A percentile compares a stretch with the other conserved stretches of the same genome.
These are phyloP conservation scores for Caerostris extrusa DNA, from an alignment of 1,140 invertebrate species.

Conservation along the genomic window DNA sequence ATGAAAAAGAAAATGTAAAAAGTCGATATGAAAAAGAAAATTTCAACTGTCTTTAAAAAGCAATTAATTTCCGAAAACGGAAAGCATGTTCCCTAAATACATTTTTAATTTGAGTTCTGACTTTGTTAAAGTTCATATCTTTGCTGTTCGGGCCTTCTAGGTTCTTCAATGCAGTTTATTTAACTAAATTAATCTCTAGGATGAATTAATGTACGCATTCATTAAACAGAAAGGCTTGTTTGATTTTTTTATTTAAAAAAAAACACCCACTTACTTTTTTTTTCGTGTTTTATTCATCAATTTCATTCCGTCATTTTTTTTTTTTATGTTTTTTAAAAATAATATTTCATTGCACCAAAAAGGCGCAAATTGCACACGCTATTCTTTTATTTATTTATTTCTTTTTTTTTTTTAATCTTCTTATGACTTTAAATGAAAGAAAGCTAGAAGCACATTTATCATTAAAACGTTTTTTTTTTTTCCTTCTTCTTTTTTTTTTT, in stretches of 20 bases:
- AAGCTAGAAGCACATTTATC: slow-evolving; percentile 51
- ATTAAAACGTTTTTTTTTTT: slow-evolving; percentile 46
- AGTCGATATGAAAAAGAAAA: slow-evolving; percentile 1
- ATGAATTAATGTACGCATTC: slow-evolving; percentile 71
- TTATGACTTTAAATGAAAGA: slow-evolving; percentile 51
- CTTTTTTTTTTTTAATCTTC: slow-evolving; percentile 12
- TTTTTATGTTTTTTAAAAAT: slow-evolving; percentile 32
- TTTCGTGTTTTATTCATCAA: slow-evolving; percentile 64
- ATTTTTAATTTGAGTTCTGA: slow-evolving; percentile 40
- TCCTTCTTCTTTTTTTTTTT: too few relatives aligned
- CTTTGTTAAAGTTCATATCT: neutral
- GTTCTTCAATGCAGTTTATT: slow-evolving; percentile 54
- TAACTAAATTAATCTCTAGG: slow-evolving; percentile 71
- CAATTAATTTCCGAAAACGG: slow-evolving; percentile 58
- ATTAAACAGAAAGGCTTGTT: slow-evolving; percentile 64
- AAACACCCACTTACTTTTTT: neutral
- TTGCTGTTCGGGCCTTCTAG: slow-evolving; percentile 1
- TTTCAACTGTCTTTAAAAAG: slow-evolving; percentile 57
- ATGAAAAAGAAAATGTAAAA: too few relatives aligned
- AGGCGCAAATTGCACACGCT: slow-evolving; percentile 65
- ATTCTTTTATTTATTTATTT: slow-evolving; percentile 30
- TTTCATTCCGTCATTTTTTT: slow-evolving; percentile 69
- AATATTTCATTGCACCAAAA: slow-evolving; percentile 56
- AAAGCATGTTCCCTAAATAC: slow-evolving; percentile 1
- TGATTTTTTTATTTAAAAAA: slow-evolving; percentile 21